Percentiles rank a stretch among this genome's conserved stretches.
phyloP scores from a whole-genome alignment of 2,888 invertebrate species.

The Sabatieria punctata region DNA sequence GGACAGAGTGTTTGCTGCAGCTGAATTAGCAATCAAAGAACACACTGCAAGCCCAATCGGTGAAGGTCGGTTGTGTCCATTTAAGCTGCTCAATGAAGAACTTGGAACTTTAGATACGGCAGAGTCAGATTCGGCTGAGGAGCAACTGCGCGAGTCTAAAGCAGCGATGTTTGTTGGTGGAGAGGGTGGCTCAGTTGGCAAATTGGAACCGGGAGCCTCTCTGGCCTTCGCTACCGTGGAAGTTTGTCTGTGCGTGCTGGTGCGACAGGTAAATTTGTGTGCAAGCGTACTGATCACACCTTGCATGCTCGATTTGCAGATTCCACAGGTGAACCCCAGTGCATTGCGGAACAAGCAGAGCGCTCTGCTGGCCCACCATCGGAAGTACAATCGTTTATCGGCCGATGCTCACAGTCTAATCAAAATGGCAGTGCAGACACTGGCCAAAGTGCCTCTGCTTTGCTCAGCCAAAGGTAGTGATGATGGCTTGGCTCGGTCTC shows the following conservation, averaged over 20 bases:
- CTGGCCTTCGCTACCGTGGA: slow-evolving; percentile 80
- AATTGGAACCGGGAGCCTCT: slow-evolving; percentile 54
- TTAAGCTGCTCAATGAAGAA: too few species aligned
- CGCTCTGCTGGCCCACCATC: slow-evolving; percentile 12
- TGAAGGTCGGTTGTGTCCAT: slow-evolving; percentile 3
- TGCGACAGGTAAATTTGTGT: slow-evolving; percentile 45
- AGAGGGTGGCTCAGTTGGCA: not conserved
- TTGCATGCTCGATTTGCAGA: too few species aligned
- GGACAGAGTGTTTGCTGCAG: slow-evolving; percentile 64
- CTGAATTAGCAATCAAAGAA: slow-evolving; percentile 44
- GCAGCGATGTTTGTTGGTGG: not conserved
- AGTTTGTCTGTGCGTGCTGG: slow-evolving; percentile 74
- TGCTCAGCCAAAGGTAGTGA: too few species aligned
- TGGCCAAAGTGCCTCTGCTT: too few species aligned
- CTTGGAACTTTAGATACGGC: too few species aligned
- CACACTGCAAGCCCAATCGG: slow-evolving; percentile 47
- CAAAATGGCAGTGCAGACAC: slow-evolving; percentile 11
- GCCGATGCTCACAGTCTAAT: slow-evolving; percentile 1
- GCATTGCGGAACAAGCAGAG: slow-evolving; percentile 16
- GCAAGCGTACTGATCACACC: too few species aligned
- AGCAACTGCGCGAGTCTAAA: too few species aligned
- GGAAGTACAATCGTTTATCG: slow-evolving; percentile 10
- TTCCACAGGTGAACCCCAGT: slow-evolving; percentile 28
- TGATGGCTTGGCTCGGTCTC: too few species aligned
- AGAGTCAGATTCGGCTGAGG: too few species aligned